These are phyloP conservation scores for Lepidostoma basale DNA, from an alignment of 1,140 invertebrate species.

Conservation along the genomic window DNA sequence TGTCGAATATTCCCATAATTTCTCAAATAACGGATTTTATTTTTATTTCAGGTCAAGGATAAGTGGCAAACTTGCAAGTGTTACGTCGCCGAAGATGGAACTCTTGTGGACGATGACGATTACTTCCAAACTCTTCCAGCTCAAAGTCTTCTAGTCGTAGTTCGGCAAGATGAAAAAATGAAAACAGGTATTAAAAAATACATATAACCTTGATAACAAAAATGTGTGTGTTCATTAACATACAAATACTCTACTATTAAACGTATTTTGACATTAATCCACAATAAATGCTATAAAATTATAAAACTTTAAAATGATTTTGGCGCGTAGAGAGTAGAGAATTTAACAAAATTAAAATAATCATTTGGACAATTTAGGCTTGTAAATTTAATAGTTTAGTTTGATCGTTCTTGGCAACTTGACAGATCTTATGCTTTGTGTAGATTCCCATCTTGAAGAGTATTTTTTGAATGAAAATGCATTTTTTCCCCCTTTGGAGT, in stretches of 20 bases:
- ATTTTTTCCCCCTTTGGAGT: too few relatives aligned
- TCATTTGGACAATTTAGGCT: not conserved
- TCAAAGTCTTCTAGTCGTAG: conserved; percentile 74
- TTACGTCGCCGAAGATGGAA: conserved; percentile 70
- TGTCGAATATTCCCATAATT: not conserved
- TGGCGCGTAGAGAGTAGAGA: not conserved
- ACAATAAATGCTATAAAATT: not conserved
- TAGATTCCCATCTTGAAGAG: too few relatives aligned
- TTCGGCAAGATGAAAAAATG: conserved; percentile 66
- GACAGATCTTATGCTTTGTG: too few relatives aligned
- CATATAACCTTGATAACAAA: not conserved
- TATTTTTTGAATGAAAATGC: too few relatives aligned
- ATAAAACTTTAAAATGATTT: not conserved
- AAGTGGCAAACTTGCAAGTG: conserved; percentile 50
- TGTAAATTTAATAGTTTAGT: too few relatives aligned
- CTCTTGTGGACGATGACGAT: conserved; percentile 73
- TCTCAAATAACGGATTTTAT: too few relatives aligned
- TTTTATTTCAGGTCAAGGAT: conserved; percentile 55
- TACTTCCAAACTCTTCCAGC: conserved; percentile 74
- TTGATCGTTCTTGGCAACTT: too few relatives aligned
- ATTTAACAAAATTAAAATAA: not conserved
- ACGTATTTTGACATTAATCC: not conserved
- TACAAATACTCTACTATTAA: not conserved
- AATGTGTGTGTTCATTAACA: not conserved
- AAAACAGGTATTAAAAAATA: conserved; percentile 63